Base-by-base conservation (phyloP, 1,140 invertebrate genomes). In the Papilio glaucus region DNA sequence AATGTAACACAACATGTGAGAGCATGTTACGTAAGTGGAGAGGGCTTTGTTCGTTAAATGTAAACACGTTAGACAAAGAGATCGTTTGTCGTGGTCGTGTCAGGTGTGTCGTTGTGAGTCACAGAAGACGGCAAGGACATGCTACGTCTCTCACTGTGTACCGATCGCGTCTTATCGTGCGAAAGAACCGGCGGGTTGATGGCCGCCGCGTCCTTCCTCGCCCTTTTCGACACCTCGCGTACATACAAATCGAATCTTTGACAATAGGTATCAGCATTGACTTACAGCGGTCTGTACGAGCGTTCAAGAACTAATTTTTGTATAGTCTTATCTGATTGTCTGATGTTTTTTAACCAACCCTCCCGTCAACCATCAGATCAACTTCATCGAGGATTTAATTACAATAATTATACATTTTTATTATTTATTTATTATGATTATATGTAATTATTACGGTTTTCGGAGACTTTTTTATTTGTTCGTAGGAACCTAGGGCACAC, bases 131-230 rank as follows among this genome's bases (percentile, higher is more conserved):
- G 29, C 29, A 33, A 33, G 29, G 29, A 33, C 29, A 3, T 33
- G 29, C 29, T 33, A 33, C 2, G 6, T 33, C 29, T 33, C 29
- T 2, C 2, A 33, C 2, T 2, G 29, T 33, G 29, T 33, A 33
- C 29, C n/a, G 29, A 63, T 21, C 62, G 61, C 26, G 62, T n/a
- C 62, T 38, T 39, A 41, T 39, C 37, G 37, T 39, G 45, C 45
- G 45, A 21, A 39, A 38, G 62, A 38, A 38, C 0, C 37, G 37
- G 8, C 81, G 83, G 82, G 88, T 76, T 86, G 87, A 80, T 83
- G 89, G 72, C 88, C 89, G 77, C 80, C 42, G 21, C 83, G 88
- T 87, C 87, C 89, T 90, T 89, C 71, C 79, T 77, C 84, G 88
- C 86, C 89, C 89, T 89, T 87, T 82, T 80, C 76, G 80, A 74